A percentile compares a stretch with the other conserved stretches of the same genome.
phyloP scores from a whole-genome alignment of 2,113 vertebrate species.

The Balaeniceps rex region DNA sequence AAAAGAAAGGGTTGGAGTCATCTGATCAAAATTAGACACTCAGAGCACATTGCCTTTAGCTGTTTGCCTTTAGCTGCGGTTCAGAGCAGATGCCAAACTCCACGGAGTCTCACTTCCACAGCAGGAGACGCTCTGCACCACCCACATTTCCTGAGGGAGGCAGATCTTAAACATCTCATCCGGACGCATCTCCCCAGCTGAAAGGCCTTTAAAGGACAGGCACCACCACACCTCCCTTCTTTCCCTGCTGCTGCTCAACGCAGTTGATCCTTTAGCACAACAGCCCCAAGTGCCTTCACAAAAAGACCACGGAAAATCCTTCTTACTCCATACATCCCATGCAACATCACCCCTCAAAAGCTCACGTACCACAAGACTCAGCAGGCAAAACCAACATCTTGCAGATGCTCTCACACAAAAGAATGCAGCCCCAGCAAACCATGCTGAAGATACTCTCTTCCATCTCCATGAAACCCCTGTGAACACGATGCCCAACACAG shows the following conservation, averaged over 20 bases:
- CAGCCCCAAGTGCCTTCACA: accelerated
- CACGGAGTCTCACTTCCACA: background rate
- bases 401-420: background rate
- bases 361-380: background rate
- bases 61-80: background rate
- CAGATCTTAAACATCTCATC: background rate
- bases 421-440: background rate
- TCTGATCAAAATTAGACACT: background rate
- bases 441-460: accelerated
- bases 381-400: background rate
- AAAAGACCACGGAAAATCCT: background rate
- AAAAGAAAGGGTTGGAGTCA: background rate
- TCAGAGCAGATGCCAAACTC: background rate
- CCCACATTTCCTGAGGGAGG: background rate
- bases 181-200: background rate
- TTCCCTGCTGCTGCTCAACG: background rate
- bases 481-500: background rate
- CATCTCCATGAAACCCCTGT: accelerated
- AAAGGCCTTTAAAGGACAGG: background rate
- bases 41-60: background rate
- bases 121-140: background rate
- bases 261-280: background rate
- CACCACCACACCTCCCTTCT: background rate
- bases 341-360: background rate
- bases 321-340: background rate